A percentile compares a stretch with the other conserved stretches of the same genome.
These are phyloP conservation scores for Sarcophaga peregrina DNA, from an alignment of 1,140 invertebrate species.

Conservation along the genomic window DNA sequence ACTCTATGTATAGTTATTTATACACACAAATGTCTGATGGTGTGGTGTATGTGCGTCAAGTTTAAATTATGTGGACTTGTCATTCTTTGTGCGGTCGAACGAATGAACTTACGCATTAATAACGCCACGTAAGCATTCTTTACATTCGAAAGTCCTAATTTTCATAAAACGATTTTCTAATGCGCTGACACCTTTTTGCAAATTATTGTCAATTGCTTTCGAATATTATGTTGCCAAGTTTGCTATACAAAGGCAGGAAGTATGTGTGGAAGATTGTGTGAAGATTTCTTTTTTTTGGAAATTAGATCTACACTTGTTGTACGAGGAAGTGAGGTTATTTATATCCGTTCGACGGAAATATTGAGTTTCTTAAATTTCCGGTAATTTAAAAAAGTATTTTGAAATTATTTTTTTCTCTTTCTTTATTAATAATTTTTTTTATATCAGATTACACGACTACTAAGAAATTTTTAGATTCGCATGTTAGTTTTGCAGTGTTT, in stretches of 20 bases:
- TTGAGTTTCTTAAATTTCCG: too few species aligned
- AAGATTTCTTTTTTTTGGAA: background rate
- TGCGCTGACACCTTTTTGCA: background rate
- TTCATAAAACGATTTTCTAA: background rate
- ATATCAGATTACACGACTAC: too few species aligned
- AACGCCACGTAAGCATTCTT: constrained; percentile 8
- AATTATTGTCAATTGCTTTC: background rate
- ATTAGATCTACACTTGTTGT: background rate
- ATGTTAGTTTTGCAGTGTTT: too few species aligned
- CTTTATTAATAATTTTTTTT: too few species aligned
- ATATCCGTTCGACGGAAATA: too few species aligned
- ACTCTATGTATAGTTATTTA: background rate
- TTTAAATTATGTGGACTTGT: constrained; percentile 9
- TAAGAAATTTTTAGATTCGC: too few species aligned
- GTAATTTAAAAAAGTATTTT: too few species aligned
- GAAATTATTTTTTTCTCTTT: too few species aligned
- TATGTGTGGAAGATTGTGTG: too few species aligned
- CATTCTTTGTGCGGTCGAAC: background rate
- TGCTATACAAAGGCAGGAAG: too few species aligned
- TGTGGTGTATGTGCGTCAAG: background rate
- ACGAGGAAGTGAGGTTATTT: background rate
- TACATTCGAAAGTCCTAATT: constrained; percentile 8
- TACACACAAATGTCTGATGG: background rate
- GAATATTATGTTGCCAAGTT: too few species aligned
- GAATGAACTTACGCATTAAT: background rate